Evolutionary conservation across 2,113 vertebrate genomes (phyloP).

Genomic region (Orientallactaga bullata): DNA sequence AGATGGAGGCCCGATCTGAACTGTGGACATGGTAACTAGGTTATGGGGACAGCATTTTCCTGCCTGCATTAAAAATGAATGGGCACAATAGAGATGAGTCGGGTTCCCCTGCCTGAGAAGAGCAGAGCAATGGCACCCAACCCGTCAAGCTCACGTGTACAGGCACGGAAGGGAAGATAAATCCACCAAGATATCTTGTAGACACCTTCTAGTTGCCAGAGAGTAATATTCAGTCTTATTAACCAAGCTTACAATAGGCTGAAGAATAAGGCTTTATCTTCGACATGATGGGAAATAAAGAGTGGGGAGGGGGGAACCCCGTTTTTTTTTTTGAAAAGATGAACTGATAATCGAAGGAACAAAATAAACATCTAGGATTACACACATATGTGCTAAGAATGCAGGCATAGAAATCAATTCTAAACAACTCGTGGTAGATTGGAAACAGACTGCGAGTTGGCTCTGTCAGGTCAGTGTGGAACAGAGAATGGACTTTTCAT

Average conservation of each 20-base stretch:
- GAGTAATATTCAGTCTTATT: background rate
- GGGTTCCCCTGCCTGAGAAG: background rate
- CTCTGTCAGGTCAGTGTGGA: background rate
- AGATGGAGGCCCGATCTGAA: background rate
- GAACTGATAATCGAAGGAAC: background rate
- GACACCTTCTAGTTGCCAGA: background rate
- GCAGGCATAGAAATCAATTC: constrained; percentile 31
- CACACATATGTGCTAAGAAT: background rate
- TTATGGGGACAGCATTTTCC: background rate
- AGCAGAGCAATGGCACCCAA: background rate
- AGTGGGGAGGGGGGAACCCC: background rate
- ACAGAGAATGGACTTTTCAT: background rate
- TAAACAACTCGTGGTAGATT: background rate
- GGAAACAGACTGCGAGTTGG: background rate
- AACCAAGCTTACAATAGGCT: background rate
- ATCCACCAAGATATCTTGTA: background rate
- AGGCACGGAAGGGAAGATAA: background rate
- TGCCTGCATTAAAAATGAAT: constrained; percentile 18
- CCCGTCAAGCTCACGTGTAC: background rate
- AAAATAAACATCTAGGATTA: constrained; percentile 38
- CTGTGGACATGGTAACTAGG: background rate
- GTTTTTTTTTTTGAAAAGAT: background rate
- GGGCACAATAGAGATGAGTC: background rate
- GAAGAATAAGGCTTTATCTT: background rate
- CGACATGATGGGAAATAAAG: constrained; percentile 25